Base-by-base conservation (phyloP, 2,797 vertebrate species). In the Tympanoctomys barrerae region DNA sequence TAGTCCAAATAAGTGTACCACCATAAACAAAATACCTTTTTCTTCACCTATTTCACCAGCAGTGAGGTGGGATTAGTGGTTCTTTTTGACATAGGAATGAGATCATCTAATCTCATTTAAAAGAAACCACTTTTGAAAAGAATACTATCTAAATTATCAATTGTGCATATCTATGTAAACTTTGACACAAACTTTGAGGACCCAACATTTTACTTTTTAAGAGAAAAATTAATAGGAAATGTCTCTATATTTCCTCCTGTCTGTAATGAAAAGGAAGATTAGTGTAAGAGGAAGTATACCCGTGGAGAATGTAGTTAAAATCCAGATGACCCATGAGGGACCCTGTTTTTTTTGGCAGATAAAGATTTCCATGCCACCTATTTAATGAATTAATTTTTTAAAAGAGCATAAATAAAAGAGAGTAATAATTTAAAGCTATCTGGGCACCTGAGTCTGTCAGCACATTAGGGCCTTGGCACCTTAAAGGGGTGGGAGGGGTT, bases 401-500 rank as follows among this genome's bases (percentile, higher is more conserved):
- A 70, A 94, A 84, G 66, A 87, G 84, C 89, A 93, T 91, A 96
- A 96, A 97, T 95, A 96, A 97, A 97, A 89, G n/a, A 77, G 81
- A 96, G 92, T 64, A 97, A 96, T 97, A 96, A 94, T 86, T 79
- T 70, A 73, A 59, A 73, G n/a, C 94, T 90, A 36, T 92, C 87
- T 82, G 88, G 83, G 88, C 97, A 97, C 96, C 96, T 97, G 83
- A 92, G 96, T 96, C 97, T 91, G 33, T 82, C 82, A 95, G 86
- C 88, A 96, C 95, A 82, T 89, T 14, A 87, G 92, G 77, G 90
- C 75, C 83, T 91, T 97, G 96, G 95, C 97, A 96, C 80, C 96
- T 81, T 81, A 95, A 90, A 82, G 85, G 95, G 36, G 86, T 89
- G 59, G 79, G 75, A 19, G 3, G 12, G 36, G 18, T 80, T 66